Percentiles rank a stretch among this genome's conserved stretches.
Evolutionary conservation across 2,888 invertebrate genomes (phyloP).

Genomic region (Cremastinae sp.): DNA sequence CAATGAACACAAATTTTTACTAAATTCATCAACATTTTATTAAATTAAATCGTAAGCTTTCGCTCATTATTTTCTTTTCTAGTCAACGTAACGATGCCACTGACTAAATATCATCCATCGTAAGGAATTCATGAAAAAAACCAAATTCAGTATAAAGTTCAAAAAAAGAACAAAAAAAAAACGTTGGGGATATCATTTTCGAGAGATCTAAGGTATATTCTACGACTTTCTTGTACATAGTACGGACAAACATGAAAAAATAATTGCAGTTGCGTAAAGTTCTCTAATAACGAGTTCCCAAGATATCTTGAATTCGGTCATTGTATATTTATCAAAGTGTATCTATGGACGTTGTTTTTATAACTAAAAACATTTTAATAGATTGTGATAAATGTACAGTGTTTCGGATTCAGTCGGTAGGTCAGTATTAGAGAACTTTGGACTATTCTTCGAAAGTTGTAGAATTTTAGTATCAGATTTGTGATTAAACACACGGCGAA

Average conservation of each 20-base stretch:
- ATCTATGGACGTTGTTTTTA: too few species aligned
- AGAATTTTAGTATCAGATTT: too few species aligned
- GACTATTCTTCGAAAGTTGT: background rate
- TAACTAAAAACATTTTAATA: too few species aligned
- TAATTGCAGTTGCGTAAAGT: conserved; percentile 31
- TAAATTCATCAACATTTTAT: conserved; percentile 54
- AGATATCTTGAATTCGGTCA: too few species aligned
- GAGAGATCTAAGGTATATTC: conserved; percentile 2
- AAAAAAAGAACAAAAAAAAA: conserved; percentile 6
- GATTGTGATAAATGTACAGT: too few species aligned
- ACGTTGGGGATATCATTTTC: background rate
- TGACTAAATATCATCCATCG: background rate
- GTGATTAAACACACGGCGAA: background rate
- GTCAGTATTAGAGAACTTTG: too few species aligned
- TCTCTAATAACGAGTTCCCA: too few species aligned
- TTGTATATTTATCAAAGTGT: too few species aligned
- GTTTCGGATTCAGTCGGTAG: too few species aligned
- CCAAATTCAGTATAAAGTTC: conserved; percentile 5
- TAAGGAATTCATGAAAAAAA: conserved; percentile 16
- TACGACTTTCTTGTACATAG: conserved; percentile 18
- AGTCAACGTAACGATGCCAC: conserved; percentile 32
- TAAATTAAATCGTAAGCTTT: conserved; percentile 36
- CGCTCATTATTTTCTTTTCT: conserved; percentile 17
- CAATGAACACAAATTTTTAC: conserved; percentile 10
- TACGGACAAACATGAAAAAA: conserved; percentile 24